These are phyloP conservation scores for Hybos culiciformis DNA, from an alignment of 2,888 invertebrate species.

Conservation along the genomic window DNA sequence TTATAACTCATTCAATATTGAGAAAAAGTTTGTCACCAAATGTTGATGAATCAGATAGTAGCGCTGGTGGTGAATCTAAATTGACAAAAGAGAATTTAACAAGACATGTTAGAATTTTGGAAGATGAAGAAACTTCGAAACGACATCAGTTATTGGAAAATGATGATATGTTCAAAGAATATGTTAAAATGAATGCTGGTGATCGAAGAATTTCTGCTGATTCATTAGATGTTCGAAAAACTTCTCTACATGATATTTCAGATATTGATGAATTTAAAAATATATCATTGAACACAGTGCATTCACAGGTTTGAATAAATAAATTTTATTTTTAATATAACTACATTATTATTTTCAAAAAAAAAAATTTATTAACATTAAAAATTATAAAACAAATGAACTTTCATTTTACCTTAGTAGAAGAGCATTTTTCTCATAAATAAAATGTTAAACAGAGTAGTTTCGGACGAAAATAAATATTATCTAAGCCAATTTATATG, in stretches of 20 bases:
- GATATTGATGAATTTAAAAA: not conserved
- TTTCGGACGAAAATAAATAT: no score
- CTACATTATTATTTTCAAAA: not conserved
- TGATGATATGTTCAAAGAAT: not conserved
- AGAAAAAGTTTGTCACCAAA: conserved; percentile 4
- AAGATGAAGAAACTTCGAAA: conserved; percentile 8
- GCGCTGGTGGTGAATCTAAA: conserved; percentile 4
- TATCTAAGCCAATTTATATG: no score
- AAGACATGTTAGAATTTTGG: conserved; percentile 14
- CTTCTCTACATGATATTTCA: conserved; percentile 4
- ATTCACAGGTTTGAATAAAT: no score
- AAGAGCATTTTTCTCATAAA: no score
- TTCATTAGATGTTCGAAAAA: conserved; percentile 10
- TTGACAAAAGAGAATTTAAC: conserved; percentile 14
- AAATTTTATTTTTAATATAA: not conserved
- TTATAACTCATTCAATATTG: not conserved
- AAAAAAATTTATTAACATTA: not conserved
- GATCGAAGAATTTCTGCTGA: conserved; percentile 14
- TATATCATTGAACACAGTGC: not conserved
- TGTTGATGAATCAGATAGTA: conserved; percentile 1
- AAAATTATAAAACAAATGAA: no score
- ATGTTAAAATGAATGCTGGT: not conserved
- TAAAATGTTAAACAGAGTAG: no score
- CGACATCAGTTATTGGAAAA: conserved; percentile 6
- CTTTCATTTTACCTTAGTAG: no score